Base-by-base conservation (phyloP, 1,140 invertebrate species). In the Drosophila athabasca region DNA sequence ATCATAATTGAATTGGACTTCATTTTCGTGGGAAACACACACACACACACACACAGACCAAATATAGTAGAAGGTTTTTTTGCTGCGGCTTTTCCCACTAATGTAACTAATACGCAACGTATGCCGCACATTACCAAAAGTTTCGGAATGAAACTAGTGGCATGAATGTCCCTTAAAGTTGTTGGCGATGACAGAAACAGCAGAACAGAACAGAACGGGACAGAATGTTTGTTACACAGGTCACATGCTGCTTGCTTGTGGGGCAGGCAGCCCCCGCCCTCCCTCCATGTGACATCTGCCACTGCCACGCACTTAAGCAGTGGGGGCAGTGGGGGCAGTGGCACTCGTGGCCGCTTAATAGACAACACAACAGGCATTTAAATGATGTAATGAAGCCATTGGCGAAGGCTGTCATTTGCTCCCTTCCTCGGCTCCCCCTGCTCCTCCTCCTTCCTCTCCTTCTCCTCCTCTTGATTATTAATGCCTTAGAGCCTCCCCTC, bases 31-130 rank as follows among this genome's bases (percentile, higher is more conserved):
- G 35, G 13, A 39, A 11, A 9, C 3, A 35, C 2, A 35, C 9
- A 11, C 31, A 35, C 9, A 35, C 2, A 35, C 9, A 11, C 31
- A 35, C 9, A 35, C 2, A 35, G 31, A 11, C 31, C 31, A 11
- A 35, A 39, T 3, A 3, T 13, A 39, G 11, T 2, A 4, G 35
- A 13, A 11, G 4, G 11, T 13, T 13, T 5, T 5, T 35, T 39
- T n/a, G n/a, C 11, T 29, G 41, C 45, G 51, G 7, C 31, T 41
- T 53, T 53, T 5, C n/a, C 53, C 31, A 39, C 71, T 70, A 75
- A 75, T 75, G 70, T 66, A 59, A 75, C 71, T 75, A 75, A 75
- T 75, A 66, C 71, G 71, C 71, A 66, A 71, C 71, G 71, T 75
- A 75, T 75, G 71, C 53, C 70, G 29, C 26, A 11, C 48, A 75